These are phyloP conservation scores for Sebastes aleutianus DNA, from an alignment of 2,797 vertebrate species.

Conservation along the genomic window DNA sequence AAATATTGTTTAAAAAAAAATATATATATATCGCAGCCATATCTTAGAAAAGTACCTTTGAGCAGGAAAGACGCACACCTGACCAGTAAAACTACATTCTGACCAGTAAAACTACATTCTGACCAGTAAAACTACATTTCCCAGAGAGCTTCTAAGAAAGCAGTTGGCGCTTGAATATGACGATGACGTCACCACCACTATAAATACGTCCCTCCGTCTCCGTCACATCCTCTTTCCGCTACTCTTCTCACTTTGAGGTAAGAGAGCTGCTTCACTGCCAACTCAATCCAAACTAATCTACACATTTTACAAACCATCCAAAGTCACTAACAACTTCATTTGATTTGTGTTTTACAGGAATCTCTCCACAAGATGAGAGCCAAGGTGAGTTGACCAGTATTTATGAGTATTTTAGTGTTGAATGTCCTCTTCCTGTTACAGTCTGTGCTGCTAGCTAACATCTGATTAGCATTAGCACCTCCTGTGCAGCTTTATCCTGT, in stretches of 20 bases:
- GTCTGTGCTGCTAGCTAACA: constrained; percentile 19
- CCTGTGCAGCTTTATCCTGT: neutral
- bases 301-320: constrained; percentile 61
- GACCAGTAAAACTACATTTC: constrained; percentile 72
- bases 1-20: no score
- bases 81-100: no score
- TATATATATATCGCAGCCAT: no score
- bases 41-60: no score
- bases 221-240: constrained; percentile 73
- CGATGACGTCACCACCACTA: constrained; percentile 57
- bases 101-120: no score
- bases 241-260: constrained; percentile 85
- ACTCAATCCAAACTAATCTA: constrained; percentile 76
- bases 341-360: constrained; percentile 66
- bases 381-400: constrained; percentile 81
- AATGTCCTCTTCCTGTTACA: neutral
- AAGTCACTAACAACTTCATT: neutral
- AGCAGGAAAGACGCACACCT: no score
- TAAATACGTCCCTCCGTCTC: constrained; percentile 70
- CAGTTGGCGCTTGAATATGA: neutral
- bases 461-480: no score
- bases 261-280: accelerated
- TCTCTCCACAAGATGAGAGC: constrained; percentile 90
- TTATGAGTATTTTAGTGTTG: neutral
- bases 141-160: constrained; percentile 15